These are phyloP conservation scores for Molanna angustata DNA, from an alignment of 2,888 invertebrate genomes.

Conservation along the genomic window DNA sequence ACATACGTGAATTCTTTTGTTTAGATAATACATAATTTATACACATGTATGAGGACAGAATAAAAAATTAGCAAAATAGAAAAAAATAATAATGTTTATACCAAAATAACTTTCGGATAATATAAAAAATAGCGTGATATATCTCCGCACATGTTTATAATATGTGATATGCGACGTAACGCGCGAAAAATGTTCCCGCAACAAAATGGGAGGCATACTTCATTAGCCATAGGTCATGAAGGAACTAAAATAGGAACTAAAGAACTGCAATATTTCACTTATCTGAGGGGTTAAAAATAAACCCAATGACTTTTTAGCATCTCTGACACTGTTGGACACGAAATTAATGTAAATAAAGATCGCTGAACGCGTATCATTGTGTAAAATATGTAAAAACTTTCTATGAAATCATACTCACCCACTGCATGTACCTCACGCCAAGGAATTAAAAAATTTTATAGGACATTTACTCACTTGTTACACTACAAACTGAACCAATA, in stretches of 20 bases:
- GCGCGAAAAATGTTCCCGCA: slow-evolving; percentile 11
- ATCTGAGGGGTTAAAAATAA: slow-evolving; percentile 9
- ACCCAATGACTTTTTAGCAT: slow-evolving; percentile 12
- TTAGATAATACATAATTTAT: too few relatives aligned
- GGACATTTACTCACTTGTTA: slow-evolving; percentile 13
- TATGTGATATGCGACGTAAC: too few relatives aligned
- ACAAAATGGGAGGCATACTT: slow-evolving; percentile 25
- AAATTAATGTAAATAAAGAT: slow-evolving; percentile 3
- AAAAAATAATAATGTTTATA: too few relatives aligned
- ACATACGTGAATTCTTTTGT: too few relatives aligned
- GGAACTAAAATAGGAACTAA: slow-evolving; percentile 21
- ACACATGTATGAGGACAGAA: too few relatives aligned
- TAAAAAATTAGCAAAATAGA: too few relatives aligned
- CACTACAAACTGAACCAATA: slow-evolving; percentile 1
- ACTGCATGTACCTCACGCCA: slow-evolving; percentile 23
- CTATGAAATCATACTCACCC: slow-evolving; percentile 20
- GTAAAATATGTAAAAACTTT: slow-evolving; percentile 18
- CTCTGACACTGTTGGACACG: slow-evolving; percentile 1
- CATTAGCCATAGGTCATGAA: slow-evolving; percentile 3
- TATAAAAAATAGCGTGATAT: too few relatives aligned
- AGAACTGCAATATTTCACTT: slow-evolving; percentile 14
- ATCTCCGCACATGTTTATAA: too few relatives aligned
- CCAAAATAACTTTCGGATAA: too few relatives aligned
- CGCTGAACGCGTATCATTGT: slow-evolving; percentile 6
- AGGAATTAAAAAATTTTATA: slow-evolving; percentile 14